Evolutionary conservation across 2,888 invertebrate species (phyloP).

Genomic region (Hedychridium roseum): DNA sequence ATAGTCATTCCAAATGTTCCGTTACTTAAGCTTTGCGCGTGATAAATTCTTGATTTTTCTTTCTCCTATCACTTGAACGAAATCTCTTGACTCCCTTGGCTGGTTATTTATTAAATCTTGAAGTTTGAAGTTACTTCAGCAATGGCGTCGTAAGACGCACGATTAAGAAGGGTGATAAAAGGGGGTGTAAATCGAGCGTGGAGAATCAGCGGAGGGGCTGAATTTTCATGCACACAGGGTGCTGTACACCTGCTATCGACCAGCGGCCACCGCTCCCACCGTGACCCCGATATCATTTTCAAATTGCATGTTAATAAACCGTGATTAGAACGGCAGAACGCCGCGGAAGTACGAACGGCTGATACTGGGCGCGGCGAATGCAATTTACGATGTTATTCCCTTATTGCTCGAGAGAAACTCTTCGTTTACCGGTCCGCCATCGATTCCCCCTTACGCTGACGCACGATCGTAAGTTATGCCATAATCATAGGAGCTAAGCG

Average conservation of each 20-base stretch:
- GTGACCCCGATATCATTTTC: slow-evolving; percentile 52
- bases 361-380: slow-evolving; percentile 48
- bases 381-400: slow-evolving; percentile 40
- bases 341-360: slow-evolving; percentile 18
- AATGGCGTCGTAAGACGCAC: no score
- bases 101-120: no score
- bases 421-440: no score
- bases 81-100: no score
- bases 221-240: slow-evolving; percentile 10
- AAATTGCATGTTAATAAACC: slow-evolving; percentile 54
- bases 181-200: not conserved
- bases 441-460: no score
- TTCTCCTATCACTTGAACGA: no score
- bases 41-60: no score
- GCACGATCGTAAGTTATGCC: no score
- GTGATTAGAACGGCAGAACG: slow-evolving; percentile 43
- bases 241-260: slow-evolving; percentile 9
- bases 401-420: slow-evolving; percentile 38
- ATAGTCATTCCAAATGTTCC: no score
- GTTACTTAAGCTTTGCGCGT: no score
- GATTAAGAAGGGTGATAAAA: not conserved
- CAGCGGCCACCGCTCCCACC: slow-evolving; percentile 35
- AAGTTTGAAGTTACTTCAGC: no score
- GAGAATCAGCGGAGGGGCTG: slow-evolving; percentile 9
- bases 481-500: no score